These are phyloP conservation scores for Agelastica alni DNA, from an alignment of 2,888 invertebrate genomes.

Conservation along the genomic window DNA sequence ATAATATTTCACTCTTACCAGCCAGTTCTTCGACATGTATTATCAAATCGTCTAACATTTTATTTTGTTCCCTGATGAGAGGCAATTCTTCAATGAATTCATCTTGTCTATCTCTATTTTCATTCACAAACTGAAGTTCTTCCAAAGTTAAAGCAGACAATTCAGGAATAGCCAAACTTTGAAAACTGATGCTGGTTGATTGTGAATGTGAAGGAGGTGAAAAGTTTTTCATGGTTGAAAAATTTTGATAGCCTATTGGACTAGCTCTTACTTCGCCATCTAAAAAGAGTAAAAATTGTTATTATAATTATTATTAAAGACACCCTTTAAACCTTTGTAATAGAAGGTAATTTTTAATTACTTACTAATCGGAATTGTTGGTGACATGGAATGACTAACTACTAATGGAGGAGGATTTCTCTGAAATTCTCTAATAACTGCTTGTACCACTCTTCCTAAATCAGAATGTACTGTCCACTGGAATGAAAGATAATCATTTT, in stretches of 20 bases:
- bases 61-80: slow-evolving; percentile 68
- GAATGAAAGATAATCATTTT: slow-evolving; percentile 31
- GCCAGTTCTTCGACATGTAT: slow-evolving; percentile 71
- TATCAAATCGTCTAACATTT: slow-evolving; percentile 73
- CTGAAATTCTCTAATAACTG: slow-evolving; percentile 78
- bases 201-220: slow-evolving; percentile 45
- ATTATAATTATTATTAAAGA: slow-evolving; percentile 9
- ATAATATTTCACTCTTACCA: slow-evolving; percentile 53
- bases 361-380: slow-evolving; percentile 43
- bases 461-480: slow-evolving; percentile 78
- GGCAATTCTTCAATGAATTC: slow-evolving; percentile 74
- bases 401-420: slow-evolving; percentile 63
- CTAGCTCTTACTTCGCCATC: slow-evolving; percentile 47
- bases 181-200: slow-evolving; percentile 20
- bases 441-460: slow-evolving; percentile 79
- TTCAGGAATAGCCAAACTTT: slow-evolving; percentile 57
- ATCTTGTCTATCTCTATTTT: slow-evolving; percentile 72
- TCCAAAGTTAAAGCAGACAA: slow-evolving; percentile 61
- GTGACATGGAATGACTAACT: slow-evolving; percentile 35
- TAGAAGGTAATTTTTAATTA: neutral
- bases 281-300: slow-evolving; percentile 31
- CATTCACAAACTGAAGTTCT: slow-evolving; percentile 71
- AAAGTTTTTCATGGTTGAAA: slow-evolving; percentile 40
- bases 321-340: neutral
- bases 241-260: slow-evolving; percentile 44